A percentile compares a stretch with the other conserved stretches of the same genome.
Conservation (phyloP, 2,888 invertebrate species). For the Nomada goodeniana region DNA sequence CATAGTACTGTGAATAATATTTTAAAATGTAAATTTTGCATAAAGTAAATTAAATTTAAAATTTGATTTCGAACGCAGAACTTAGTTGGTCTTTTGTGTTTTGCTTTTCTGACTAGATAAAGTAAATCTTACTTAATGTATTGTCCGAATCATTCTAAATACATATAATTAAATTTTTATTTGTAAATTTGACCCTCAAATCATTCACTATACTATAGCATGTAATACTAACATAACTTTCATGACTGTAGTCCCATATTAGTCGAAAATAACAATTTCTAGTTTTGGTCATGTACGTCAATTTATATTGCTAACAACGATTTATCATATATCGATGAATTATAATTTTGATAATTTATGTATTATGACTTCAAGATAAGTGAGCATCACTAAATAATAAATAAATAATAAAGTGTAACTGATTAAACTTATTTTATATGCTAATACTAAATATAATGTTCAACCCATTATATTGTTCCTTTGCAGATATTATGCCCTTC, state of each 20-base stretch:
- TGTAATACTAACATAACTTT: too few species aligned
- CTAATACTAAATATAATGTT: too few species aligned
- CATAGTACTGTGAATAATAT: not conserved
- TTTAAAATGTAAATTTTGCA: not conserved
- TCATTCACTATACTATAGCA: too few species aligned
- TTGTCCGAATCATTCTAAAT: not conserved
- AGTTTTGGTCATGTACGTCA: not conserved
- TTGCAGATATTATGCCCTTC: not conserved
- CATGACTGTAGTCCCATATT: too few species aligned
- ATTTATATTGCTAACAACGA: not conserved
- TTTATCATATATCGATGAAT: constrained; percentile 5
- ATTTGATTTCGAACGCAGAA: not conserved
- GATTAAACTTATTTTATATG: constrained; percentile 2
- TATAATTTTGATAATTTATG: not conserved
- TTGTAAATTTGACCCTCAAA: not conserved
- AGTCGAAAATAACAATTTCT: not conserved
- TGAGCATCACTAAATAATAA: not conserved
- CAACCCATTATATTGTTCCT: too few species aligned
- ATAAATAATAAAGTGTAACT: not conserved
- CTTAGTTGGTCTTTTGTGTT: too few species aligned
- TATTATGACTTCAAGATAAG: too few species aligned
- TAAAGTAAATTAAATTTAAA: not conserved
- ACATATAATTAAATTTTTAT: constrained; percentile 12
- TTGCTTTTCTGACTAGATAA: constrained; percentile 24
- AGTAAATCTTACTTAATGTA: constrained; percentile 8